phyloP scores from a whole-genome alignment of 2,888 invertebrate species.

The Sinodicranocentrus sp. region DNA sequence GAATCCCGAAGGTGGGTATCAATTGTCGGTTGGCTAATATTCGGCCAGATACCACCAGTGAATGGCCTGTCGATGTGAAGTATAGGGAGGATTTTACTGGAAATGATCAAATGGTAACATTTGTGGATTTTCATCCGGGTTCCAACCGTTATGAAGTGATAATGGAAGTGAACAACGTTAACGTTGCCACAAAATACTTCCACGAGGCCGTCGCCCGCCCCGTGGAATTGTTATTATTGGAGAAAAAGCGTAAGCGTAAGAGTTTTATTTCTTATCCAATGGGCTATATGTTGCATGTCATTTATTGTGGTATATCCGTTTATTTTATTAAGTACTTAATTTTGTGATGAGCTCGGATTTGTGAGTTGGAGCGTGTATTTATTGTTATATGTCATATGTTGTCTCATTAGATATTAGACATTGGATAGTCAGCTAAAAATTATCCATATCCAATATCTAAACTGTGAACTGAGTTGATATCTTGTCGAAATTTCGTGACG shows the following conservation, averaged over 20 bases:
- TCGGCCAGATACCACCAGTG: neutral
- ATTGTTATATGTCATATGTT: too few relatives aligned
- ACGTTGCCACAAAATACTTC: slow-evolving; percentile 12
- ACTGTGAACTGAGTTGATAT: too few relatives aligned
- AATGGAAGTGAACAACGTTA: slow-evolving; percentile 31
- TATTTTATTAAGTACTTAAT: too few relatives aligned
- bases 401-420: too few relatives aligned
- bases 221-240: neutral
- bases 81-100: slow-evolving; percentile 10
- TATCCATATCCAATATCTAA: too few relatives aligned
- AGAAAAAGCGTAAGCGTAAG: slow-evolving; percentile 2
- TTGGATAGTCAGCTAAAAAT: too few relatives aligned
- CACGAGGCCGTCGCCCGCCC: slow-evolving; percentile 1
- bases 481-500: too few relatives aligned
- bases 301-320: too few relatives aligned
- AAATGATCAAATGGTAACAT: neutral
- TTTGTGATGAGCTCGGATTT: too few relatives aligned
- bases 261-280: too few relatives aligned
- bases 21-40: slow-evolving; percentile 25
- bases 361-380: too few relatives aligned
- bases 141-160: neutral
- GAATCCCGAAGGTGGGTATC: slow-evolving; percentile 36
- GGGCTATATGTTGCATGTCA: too few relatives aligned
- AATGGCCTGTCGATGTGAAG: slow-evolving; percentile 1
- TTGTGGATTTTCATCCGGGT: slow-evolving; percentile 11